Percentiles rank a stretch among this genome's conserved stretches.
phyloP scores from a whole-genome alignment of 2,113 vertebrate species.

The Xiphophorus hellerii region DNA sequence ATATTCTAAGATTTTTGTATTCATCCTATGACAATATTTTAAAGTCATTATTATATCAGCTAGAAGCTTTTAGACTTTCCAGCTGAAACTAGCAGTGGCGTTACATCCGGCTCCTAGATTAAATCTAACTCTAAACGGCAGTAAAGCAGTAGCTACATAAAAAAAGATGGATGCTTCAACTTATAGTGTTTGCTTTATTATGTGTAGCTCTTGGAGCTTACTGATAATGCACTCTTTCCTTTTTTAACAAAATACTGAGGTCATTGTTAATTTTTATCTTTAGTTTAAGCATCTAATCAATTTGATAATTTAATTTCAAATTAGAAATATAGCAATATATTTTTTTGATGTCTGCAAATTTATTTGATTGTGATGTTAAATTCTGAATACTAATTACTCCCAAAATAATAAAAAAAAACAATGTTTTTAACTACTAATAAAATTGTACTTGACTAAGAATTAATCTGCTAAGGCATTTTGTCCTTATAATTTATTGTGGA shows the following conservation, averaged over 20 bases:
- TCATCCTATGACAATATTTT: background rate
- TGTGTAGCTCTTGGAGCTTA: background rate
- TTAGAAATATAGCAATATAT: too few relatives aligned
- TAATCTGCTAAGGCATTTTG: too few relatives aligned
- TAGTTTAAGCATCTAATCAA: too few relatives aligned
- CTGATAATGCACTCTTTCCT: background rate
- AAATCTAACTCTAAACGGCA: background rate
- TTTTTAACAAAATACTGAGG: background rate
- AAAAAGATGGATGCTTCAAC: background rate
- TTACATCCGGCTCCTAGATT: background rate
- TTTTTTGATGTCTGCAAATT: too few relatives aligned
- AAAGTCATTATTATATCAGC: background rate
- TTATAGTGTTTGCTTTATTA: background rate
- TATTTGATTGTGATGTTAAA: too few relatives aligned
- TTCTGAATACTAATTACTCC: too few relatives aligned
- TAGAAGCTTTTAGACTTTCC: background rate
- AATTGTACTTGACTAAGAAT: too few relatives aligned
- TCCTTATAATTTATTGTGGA: too few relatives aligned
- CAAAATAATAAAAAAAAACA: too few relatives aligned
- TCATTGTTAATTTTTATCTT: background rate
- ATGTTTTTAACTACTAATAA: too few relatives aligned
- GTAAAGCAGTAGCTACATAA: background rate
- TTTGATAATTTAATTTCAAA: too few relatives aligned
- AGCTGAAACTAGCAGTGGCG: background rate
- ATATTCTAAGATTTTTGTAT: background rate